A percentile compares a stretch with the other conserved stretches of the same genome.
Conservation (phyloP, 2,797 vertebrate genomes). For the Labroides dimidiatus region DNA sequence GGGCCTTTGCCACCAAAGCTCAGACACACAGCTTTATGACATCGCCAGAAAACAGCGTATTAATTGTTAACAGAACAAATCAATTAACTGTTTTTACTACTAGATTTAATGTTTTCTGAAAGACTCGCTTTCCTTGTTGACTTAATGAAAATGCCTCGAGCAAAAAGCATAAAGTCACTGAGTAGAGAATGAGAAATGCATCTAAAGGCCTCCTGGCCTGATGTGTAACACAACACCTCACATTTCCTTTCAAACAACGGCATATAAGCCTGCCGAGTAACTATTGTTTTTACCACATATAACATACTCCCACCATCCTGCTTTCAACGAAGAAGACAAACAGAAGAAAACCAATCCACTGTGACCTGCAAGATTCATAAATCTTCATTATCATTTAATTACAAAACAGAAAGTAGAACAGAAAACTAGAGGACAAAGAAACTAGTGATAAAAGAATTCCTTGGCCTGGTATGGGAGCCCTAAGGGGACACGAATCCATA, state of each 20-base stretch:
- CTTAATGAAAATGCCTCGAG: slow-evolving; percentile 9
- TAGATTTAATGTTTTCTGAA: background rate
- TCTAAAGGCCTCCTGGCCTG: background rate
- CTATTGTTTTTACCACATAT: background rate
- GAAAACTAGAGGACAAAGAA: slow-evolving; percentile 17
- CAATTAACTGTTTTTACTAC: background rate
- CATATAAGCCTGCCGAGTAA: background rate
- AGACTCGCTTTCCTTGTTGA: slow-evolving; percentile 1
- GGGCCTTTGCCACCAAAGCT: slow-evolving; percentile 25
- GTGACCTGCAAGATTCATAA: slow-evolving; percentile 14
- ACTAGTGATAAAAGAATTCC: slow-evolving; percentile 15
- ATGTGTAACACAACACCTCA: slow-evolving; percentile 2
- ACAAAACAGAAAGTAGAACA: slow-evolving; percentile 47
- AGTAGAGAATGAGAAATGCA: background rate
- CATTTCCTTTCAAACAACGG: background rate
- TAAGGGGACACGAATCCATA: too few species aligned
- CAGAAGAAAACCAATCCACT: slow-evolving; percentile 13
- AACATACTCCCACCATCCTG: slow-evolving; percentile 2
- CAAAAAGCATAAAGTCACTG: background rate
- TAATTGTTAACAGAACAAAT: slow-evolving; percentile 18
- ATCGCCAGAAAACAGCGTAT: slow-evolving; percentile 21
- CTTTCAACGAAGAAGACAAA: background rate
- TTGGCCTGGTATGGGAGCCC: background rate
- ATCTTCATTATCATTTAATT: slow-evolving; percentile 43
- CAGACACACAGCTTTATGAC: slow-evolving; percentile 9